Evolutionary conservation across 92 coral and sea anemone species (phyloP).

Genomic region (Zoanthus gigantus): DNA sequence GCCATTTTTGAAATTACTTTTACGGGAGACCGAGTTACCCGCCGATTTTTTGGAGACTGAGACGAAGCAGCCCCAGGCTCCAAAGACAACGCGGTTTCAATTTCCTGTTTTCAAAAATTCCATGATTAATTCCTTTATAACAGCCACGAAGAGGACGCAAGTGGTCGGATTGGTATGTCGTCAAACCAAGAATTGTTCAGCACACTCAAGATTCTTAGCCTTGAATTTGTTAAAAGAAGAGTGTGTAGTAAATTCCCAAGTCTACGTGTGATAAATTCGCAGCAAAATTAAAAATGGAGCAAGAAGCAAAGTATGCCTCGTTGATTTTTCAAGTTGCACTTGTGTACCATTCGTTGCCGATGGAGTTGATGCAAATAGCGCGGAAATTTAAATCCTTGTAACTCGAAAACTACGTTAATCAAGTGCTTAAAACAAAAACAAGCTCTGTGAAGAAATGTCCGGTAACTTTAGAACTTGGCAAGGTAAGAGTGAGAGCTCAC

Average conservation of each 20-base stretch:
- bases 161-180: neutral
- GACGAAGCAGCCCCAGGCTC: conserved; percentile 28
- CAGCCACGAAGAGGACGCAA: neutral
- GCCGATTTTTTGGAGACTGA: conserved; percentile 32
- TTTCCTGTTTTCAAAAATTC: conserved; percentile 32
- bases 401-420: neutral
- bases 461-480: conserved; percentile 19
- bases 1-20: conserved; percentile 82
- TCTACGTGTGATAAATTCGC: too few relatives aligned
- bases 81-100: conserved; percentile 5
- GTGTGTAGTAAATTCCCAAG: neutral
- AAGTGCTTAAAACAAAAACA: neutral
- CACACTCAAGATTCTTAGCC: too few relatives aligned
- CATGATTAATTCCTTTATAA: conserved; percentile 1
- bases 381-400: conserved; percentile 62
- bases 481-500: conserved; percentile 13
- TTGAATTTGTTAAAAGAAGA: neutral
- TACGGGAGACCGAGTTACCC: conserved; percentile 48
- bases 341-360: neutral
- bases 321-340: neutral
- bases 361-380: conserved; percentile 54
- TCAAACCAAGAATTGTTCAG: neutral
- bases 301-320: neutral
- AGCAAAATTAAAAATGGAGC: neutral
- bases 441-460: conserved; percentile 32